Conservation (phyloP, 2,888 invertebrate genomes). For the Drosophila koepferae region DNA sequence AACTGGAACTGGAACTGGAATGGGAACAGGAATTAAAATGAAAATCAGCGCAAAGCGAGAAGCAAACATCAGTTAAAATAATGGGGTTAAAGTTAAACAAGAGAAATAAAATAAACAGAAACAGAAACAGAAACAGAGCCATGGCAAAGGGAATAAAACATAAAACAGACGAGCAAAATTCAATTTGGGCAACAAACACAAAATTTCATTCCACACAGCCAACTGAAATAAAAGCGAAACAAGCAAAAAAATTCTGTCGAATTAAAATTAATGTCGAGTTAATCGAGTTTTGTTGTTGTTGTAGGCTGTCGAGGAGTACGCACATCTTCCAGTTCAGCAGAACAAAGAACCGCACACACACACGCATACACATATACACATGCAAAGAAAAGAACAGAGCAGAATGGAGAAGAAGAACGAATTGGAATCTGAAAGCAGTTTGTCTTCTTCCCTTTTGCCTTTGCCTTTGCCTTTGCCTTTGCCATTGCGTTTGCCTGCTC, state of each 20-base stretch:
- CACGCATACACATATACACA: slow-evolving; percentile 3
- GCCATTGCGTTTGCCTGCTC: slow-evolving; percentile 31
- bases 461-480: slow-evolving; percentile 25
- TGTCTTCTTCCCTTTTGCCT: slow-evolving; percentile 71
- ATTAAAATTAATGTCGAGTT: slow-evolving; percentile 84
- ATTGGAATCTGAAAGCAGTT: slow-evolving; percentile 79
- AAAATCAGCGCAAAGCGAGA: slow-evolving; percentile 51
- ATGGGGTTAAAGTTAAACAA: slow-evolving; percentile 72
- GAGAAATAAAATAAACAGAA: slow-evolving; percentile 43
- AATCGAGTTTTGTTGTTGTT: slow-evolving; percentile 80
- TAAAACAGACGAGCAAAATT: slow-evolving; percentile 58
- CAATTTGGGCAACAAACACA: slow-evolving; percentile 55
- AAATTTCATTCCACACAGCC: slow-evolving; percentile 42
- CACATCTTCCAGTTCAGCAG: slow-evolving; percentile 61
- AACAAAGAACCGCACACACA: slow-evolving; percentile 50
- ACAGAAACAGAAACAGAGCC: slow-evolving; percentile 22
- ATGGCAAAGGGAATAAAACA: slow-evolving; percentile 44
- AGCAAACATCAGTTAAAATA: slow-evolving; percentile 48
- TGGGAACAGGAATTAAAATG: slow-evolving; percentile 51
- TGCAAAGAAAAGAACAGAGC: slow-evolving; percentile 21
- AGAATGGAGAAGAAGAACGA: slow-evolving; percentile 51
- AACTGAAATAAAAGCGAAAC: slow-evolving; percentile 38
- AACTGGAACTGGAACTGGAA: slow-evolving; percentile 9
- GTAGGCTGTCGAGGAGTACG: slow-evolving; percentile 53
- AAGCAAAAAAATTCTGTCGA: slow-evolving; percentile 79